These are phyloP conservation scores for Drosophila lini DNA, from an alignment of 1,140 invertebrate genomes.

Conservation along the genomic window DNA sequence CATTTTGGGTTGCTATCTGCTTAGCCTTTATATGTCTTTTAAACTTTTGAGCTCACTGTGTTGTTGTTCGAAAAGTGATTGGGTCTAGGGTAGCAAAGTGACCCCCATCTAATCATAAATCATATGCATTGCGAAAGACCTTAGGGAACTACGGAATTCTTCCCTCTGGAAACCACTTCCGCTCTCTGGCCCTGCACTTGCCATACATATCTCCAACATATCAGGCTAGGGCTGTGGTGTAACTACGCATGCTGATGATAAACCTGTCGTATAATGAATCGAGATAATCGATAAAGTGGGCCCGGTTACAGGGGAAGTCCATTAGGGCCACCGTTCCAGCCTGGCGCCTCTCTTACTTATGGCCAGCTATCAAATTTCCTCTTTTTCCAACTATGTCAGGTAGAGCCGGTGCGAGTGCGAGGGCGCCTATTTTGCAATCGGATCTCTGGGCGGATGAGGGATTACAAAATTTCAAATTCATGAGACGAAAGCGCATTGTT, in stretches of 20 bases:
- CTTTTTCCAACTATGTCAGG: constrained; percentile 5
- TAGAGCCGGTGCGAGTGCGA: background rate
- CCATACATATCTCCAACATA: constrained; percentile 10
- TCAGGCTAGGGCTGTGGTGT: constrained; percentile 7
- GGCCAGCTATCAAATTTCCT: constrained; percentile 48
- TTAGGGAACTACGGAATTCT: background rate
- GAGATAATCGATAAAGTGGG: constrained; percentile 51
- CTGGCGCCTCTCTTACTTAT: constrained; percentile 33
- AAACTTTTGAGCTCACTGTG: background rate
- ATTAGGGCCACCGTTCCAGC: constrained; percentile 49
- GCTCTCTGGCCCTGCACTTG: constrained; percentile 1
- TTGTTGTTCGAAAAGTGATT: background rate
- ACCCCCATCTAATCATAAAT: constrained; percentile 3
- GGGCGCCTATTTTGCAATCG: constrained; percentile 52
- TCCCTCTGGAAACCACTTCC: constrained; percentile 4
- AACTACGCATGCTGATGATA: constrained; percentile 28
- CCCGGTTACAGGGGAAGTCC: constrained; percentile 52
- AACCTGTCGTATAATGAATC: constrained; percentile 54
- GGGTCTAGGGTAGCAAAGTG: background rate
- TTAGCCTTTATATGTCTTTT: background rate
- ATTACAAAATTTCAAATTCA: constrained; percentile 72
- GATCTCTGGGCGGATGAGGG: constrained; percentile 42
- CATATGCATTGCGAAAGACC: background rate
- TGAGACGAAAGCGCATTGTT: constrained; percentile 54
- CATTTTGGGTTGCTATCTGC: background rate